A percentile compares a stretch with the other conserved stretches of the same genome.
These are phyloP conservation scores for Macrostomum lignano DNA, from an alignment of 1,140 invertebrate genomes.

Conservation along the genomic window DNA sequence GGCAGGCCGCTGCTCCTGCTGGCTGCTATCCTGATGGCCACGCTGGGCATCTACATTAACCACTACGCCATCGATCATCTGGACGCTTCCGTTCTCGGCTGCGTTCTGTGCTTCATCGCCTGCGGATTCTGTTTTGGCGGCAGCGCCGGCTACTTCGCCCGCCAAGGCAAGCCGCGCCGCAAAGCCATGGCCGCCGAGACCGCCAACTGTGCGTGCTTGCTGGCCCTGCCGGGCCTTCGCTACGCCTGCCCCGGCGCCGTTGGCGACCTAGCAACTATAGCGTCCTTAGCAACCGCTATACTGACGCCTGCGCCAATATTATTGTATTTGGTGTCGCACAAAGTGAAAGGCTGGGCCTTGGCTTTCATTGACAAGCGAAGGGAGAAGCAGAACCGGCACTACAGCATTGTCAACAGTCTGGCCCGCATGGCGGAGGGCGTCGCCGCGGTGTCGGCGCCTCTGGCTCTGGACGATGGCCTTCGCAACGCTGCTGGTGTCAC, in stretches of 20 bases:
- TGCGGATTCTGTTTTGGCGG: neutral
- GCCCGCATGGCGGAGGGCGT: slow-evolving; percentile 2
- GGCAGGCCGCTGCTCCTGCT: slow-evolving; percentile 3
- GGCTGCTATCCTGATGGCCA: slow-evolving; percentile 3
- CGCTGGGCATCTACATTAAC: slow-evolving; percentile 4
- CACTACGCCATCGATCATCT: slow-evolving; percentile 5
- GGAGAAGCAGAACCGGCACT: neutral
- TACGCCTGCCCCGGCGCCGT: neutral
- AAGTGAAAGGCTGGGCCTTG: neutral
- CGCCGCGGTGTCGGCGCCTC: neutral
- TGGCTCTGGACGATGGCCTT: neutral
- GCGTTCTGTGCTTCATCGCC: neutral
- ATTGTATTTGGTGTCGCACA: neutral
- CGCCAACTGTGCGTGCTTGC: neutral
- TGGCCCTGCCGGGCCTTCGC: neutral
- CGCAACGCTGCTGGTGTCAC: too few species aligned
- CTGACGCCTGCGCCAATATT: slow-evolving; percentile 4
- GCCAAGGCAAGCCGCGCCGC: neutral
- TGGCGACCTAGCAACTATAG: slow-evolving; percentile 5
- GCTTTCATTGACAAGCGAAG: neutral
- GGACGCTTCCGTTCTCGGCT: neutral
- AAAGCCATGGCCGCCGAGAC: slow-evolving; percentile 3
- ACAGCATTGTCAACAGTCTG: neutral
- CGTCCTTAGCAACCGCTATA: neutral
- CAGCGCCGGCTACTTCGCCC: neutral